These are phyloP conservation scores for Drosophila anomelani DNA, from an alignment of 2,888 invertebrate genomes.

Conservation along the genomic window DNA sequence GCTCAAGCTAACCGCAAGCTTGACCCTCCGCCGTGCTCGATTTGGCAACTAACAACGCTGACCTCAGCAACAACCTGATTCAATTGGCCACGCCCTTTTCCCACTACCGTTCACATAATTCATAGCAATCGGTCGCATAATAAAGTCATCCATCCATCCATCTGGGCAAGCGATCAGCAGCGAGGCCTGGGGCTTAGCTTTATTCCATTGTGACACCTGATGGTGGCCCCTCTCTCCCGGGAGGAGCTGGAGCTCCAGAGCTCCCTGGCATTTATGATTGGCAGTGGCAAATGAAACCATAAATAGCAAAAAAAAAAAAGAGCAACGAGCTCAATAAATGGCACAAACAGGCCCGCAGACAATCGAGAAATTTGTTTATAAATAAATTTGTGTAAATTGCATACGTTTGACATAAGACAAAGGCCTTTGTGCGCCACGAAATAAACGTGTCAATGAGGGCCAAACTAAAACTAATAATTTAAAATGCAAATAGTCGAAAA, in stretches of 20 bases:
- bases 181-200: conserved; percentile 22
- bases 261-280: conserved; percentile 59
- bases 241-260: conserved; percentile 28
- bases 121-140: conserved; percentile 36
- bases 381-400: conserved; percentile 52
- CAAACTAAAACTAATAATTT: conserved; percentile 65
- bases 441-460: conserved; percentile 77
- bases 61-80: conserved; percentile 31
- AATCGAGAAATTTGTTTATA: conserved; percentile 68
- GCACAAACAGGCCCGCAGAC: conserved; percentile 44
- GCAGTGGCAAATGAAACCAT: conserved; percentile 64
- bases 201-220: conserved; percentile 61
- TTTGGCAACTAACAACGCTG: conserved; percentile 36
- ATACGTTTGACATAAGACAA: conserved; percentile 59
- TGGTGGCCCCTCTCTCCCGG: conserved; percentile 10
- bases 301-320: conserved; percentile 44
- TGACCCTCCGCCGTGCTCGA: conserved; percentile 15
- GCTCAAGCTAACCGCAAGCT: conserved; percentile 19
- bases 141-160: conserved; percentile 53
- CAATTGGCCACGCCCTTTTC: conserved; percentile 53
- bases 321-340: conserved; percentile 47
- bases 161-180: conserved; percentile 33
- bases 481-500: conserved; percentile 72
- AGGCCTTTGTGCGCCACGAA: conserved; percentile 64
- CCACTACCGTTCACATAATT: conserved; percentile 33